phyloP scores from a whole-genome alignment of 2,888 invertebrate genomes.

The Protodeltote pygarga region DNA sequence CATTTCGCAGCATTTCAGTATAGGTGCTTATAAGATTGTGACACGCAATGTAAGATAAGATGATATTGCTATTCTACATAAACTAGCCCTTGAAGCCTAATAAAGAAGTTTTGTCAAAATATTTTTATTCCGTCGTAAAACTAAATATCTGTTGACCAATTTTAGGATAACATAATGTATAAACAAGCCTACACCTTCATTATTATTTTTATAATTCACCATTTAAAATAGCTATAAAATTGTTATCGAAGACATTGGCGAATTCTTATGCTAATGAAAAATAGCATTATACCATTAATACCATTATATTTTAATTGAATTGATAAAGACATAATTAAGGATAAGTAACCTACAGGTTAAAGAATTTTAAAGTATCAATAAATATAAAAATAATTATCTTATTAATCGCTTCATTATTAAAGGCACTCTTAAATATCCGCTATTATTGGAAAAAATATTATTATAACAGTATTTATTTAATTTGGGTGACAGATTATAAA shows the following conservation, averaged over 20 bases:
- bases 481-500: conserved; percentile 6
- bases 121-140: too few relatives aligned
- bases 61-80: too few relatives aligned
- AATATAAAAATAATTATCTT: conserved; percentile 15
- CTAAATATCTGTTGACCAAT: too few relatives aligned
- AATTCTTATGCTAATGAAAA: conserved; percentile 19
- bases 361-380: conserved; percentile 9
- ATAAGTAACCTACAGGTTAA: conserved; percentile 1
- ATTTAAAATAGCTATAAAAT: conserved; percentile 1
- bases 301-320: background rate
- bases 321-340: conserved; percentile 9
- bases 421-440: conserved; percentile 7
- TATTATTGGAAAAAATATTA: background rate
- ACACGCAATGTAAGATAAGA: too few relatives aligned
- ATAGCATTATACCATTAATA: background rate
- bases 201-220: too few relatives aligned
- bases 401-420: conserved; percentile 21
- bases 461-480: conserved; percentile 2
- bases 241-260: conserved; percentile 1
- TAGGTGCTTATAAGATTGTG: too few relatives aligned
- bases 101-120: too few relatives aligned
- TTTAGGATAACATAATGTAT: too few relatives aligned
- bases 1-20: too few relatives aligned
- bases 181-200: too few relatives aligned
- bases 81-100: too few relatives aligned